Conservation (phyloP, 2,888 invertebrate species). For the Melinaea marsaeus region DNA sequence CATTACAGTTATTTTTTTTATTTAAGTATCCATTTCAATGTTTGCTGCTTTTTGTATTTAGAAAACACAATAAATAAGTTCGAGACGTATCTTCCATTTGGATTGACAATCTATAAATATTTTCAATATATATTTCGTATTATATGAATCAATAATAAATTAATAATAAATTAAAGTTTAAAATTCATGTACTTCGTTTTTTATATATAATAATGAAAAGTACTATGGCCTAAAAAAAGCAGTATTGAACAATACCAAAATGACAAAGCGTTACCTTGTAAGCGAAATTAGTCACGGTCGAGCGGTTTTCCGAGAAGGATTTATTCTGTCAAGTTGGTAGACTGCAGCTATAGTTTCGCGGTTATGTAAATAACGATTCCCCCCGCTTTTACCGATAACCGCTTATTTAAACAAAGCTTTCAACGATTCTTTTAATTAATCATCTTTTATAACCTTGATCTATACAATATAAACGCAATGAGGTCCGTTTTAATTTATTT, state of each 20-base stretch:
- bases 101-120: too few species aligned
- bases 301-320: slow-evolving; percentile 27
- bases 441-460: too few species aligned
- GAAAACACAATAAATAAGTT: too few species aligned
- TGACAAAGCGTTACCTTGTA: slow-evolving; percentile 26
- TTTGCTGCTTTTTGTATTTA: too few species aligned
- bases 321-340: slow-evolving; percentile 19
- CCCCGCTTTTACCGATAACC: slow-evolving; percentile 20
- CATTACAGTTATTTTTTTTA: slow-evolving; percentile 10
- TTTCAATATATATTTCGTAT: too few species aligned
- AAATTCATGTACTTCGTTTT: background rate
- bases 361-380: slow-evolving; percentile 15
- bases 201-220: slow-evolving; percentile 31
- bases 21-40: slow-evolving; percentile 25
- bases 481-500: too few species aligned
- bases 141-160: too few species aligned
- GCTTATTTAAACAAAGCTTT: slow-evolving; percentile 22
- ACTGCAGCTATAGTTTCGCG: slow-evolving; percentile 17
- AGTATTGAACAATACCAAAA: slow-evolving; percentile 19
- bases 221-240: slow-evolving; percentile 3
- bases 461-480: too few species aligned
- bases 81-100: too few species aligned
- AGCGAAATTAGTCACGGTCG: slow-evolving; percentile 27
- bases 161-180: background rate
- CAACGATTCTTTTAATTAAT: too few species aligned